Conservation (phyloP, 1,140 invertebrate genomes). For the Conus ventricosus region DNA sequence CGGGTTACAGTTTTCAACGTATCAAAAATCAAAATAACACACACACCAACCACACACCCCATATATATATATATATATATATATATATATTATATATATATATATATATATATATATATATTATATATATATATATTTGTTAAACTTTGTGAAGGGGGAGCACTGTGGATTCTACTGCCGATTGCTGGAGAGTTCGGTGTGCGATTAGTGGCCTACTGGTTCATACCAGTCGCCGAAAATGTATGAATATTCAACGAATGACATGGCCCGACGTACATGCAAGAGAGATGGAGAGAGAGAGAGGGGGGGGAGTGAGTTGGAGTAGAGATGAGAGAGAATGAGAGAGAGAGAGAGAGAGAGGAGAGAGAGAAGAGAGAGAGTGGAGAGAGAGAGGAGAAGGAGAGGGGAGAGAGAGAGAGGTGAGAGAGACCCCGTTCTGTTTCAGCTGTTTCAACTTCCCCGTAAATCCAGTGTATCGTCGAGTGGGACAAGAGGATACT, state of each 20-base stretch:
- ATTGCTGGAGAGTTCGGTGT: neutral
- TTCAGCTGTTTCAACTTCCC: too few species aligned
- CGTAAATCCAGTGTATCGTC: too few species aligned
- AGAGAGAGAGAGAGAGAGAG: conserved; percentile 13
- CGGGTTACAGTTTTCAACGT: too few species aligned
- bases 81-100: too few species aligned
- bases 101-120: neutral
- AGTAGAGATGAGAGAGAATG: neutral
- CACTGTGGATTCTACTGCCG: neutral
- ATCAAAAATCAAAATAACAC: too few species aligned
- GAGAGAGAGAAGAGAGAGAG: conserved; percentile 12
- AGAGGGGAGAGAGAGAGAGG: neutral
- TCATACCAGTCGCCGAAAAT: too few species aligned
- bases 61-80: too few species aligned
- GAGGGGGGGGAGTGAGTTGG: neutral
- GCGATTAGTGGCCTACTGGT: too few species aligned
- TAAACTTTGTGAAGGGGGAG: neutral
- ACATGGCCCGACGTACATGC: neutral
- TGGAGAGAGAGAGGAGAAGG: neutral
- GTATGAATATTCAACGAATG: neutral
- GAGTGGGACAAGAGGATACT: too few species aligned
- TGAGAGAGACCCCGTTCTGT: too few species aligned
- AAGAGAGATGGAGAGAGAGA: neutral
- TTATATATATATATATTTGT: neutral
- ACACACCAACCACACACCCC: too few species aligned